phyloP scores from a whole-genome alignment of 2,797 vertebrate species.

The Tinamus major region DNA sequence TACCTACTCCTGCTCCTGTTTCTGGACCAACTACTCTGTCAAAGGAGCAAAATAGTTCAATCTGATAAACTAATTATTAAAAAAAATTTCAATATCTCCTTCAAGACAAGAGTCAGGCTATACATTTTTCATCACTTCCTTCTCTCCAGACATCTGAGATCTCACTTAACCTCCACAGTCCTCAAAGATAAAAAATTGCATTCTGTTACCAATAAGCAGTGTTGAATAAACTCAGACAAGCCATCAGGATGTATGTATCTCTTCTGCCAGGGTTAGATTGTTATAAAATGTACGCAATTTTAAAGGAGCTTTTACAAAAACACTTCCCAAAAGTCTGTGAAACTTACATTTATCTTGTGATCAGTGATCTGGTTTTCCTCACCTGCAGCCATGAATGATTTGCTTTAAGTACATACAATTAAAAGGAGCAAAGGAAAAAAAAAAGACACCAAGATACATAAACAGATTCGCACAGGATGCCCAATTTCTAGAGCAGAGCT shows the following conservation, averaged over 20 bases:
- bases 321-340: background rate
- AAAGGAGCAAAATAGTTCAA: background rate
- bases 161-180: background rate
- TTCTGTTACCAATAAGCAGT: background rate
- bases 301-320: background rate
- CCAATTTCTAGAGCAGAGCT: background rate
- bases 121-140: background rate
- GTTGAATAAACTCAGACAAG: background rate
- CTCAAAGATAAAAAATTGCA: background rate
- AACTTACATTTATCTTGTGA: background rate
- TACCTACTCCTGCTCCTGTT: background rate
- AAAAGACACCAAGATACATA: background rate
- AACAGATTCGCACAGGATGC: background rate
- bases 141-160: background rate
- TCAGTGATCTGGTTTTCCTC: background rate
- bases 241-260: background rate
- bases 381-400: background rate
- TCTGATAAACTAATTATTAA: conserved; percentile 1
- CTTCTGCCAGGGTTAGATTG: background rate
- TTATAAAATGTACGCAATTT: background rate
- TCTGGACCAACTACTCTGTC: background rate
- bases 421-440: background rate
- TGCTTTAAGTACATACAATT: background rate
- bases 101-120: background rate
- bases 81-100: background rate